Base-by-base conservation (phyloP, 2,113 vertebrate species). In the Aleadryas rufinucha region DNA sequence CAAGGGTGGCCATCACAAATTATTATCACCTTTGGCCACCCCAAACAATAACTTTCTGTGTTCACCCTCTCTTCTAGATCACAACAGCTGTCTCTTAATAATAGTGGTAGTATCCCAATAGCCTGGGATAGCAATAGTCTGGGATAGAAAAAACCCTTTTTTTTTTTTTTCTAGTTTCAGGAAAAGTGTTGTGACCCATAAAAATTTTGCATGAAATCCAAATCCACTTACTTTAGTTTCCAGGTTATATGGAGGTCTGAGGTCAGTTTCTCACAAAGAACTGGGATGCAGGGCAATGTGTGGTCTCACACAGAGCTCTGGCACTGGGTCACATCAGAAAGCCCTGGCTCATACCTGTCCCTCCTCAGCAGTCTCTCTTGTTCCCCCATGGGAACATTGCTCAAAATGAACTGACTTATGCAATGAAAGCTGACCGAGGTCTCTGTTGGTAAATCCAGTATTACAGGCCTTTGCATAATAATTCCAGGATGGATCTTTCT, bases 401-500 rank as follows among this genome's bases (percentile, higher is more conserved):
- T 90, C n/a, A 75, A 71, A 96, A 85, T 85, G 70, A 80, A 35
- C 47, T 63, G 65, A 68, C 52, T 86, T 87, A 57, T 66, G 84
- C 72, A 91, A 94, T 0, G 0, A 88, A 92, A 80, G 22, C 22
- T 94, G 78, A 80, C 37, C 0, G 4, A 87, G 22, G 23, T 88
- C 68, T 87, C 41, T 75, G 2, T 76, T 77, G 68, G 77, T 77
- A 93, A 91, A 90, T 56, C 47, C 35, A 77, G 30, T 19, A 27
- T 65, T 91, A 91, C 70, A 54, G 37, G 27, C 33, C 63, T 93
- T 93, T 94, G 63, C 85, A 83, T 83, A 93, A 88, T 52, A 92
- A 65, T 90, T 96, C 95, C 92, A 81, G 84, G 89, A 83, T 21
- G 3, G 18, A 31, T 7, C 44, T 74, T 84, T 77, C 50, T 28